A percentile compares a stretch with the other conserved stretches of the same genome.
Evolutionary conservation across 2,888 invertebrate species (phyloP).

Genomic region (Dolomedes plantarius): DNA sequence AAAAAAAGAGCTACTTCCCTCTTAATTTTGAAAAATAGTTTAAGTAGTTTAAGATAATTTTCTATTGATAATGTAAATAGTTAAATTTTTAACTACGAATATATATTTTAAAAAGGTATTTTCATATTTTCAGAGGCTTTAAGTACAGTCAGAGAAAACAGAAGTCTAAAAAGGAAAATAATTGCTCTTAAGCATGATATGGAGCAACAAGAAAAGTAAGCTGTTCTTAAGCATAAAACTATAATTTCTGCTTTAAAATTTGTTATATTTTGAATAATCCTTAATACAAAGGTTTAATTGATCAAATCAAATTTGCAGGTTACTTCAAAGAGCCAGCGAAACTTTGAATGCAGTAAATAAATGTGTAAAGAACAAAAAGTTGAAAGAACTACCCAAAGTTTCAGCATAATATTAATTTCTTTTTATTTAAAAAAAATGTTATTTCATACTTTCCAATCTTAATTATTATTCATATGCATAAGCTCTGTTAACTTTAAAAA

Average conservation of each 20-base stretch:
- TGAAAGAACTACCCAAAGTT: conserved; percentile 17
- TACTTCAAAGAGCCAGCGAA: conserved; percentile 48
- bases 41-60: too few species aligned
- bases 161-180: conserved; percentile 62
- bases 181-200: conserved; percentile 58
- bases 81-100: too few species aligned
- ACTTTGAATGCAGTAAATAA: conserved; percentile 35
- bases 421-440: not conserved
- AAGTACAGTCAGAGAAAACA: conserved; percentile 55
- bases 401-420: not conserved
- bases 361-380: conserved; percentile 9
- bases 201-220: conserved; percentile 55
- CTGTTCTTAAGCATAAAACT: not conserved
- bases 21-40: too few species aligned
- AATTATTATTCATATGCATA: too few species aligned
- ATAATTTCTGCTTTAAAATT: too few species aligned
- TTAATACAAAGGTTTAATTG: too few species aligned
- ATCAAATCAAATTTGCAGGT: too few species aligned
- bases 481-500: too few species aligned
- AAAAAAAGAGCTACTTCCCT: too few species aligned
- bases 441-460: too few species aligned
- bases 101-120: not conserved
- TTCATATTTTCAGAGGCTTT: conserved; percentile 32
- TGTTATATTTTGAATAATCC: too few species aligned
- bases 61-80: too few species aligned